Base-by-base conservation (phyloP, 2,113 vertebrate species). In the Lutjanus erythropterus region DNA sequence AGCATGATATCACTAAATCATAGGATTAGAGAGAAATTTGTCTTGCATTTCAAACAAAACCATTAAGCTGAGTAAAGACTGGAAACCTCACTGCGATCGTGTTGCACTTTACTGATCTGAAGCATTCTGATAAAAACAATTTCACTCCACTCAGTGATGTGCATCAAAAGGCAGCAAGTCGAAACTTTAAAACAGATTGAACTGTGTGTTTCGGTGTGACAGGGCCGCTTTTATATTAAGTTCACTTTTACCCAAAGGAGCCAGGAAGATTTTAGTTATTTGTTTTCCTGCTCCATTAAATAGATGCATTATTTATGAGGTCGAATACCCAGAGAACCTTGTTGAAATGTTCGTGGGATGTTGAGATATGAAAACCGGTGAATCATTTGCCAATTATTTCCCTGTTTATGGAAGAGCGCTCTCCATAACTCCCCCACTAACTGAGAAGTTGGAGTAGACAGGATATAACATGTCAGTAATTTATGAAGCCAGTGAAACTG, bases 231-330 rank as follows among this genome's bases (percentile, higher is more conserved):
- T 88, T 80, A 82, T 91, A 92, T 91, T 90, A 89, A 90, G 82
- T 93, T 92, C 80, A 83, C 82, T 90, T 90, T 87, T 65, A 88
- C 86, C 92, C 93, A 89, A 68, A 86, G 80, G 84, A 86, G 81
- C 86, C 66, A 71, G 82, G 86, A 61, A 88, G 88, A 91, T 94
- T 88, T 91, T 93, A 86, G 86, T 88, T 94, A 92, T 94, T 95
- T 94, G 92, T 93, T 90, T 92, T 90, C 85, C 79, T 90, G 91
- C 92, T 91, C 91, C 91, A 92, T 94, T 94, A 94, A 94, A 89
- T 71, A 71, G 62, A 93, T 95, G 92, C 91, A 95, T 94, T 94
- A 94, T 95, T 94, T 93, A 95, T 94, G 90, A 91, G 85, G 89
- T 62, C 72, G 88, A 92, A 90, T 88, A 92, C 86, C 85, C 87